Evolutionary conservation across 1,140 invertebrate species (phyloP), one percentile per base, ranked within the genome.

Genomic region (Chrysopa pallens): DNA sequence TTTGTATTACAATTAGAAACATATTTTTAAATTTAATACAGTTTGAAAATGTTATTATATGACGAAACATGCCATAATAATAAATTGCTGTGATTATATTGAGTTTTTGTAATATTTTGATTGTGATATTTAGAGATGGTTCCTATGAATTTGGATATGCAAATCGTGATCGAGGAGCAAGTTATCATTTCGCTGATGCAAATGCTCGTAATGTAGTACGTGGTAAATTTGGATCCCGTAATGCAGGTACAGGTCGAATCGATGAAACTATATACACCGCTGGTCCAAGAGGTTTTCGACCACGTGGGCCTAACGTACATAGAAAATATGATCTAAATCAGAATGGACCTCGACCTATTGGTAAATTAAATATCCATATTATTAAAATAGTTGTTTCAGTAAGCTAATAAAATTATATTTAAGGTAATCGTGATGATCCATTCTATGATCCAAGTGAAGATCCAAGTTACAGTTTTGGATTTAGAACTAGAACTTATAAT

Each of bases 231-330:
- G 74, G 74, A 37, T 67, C 69, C 39, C 60, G 72, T 50, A 75
- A 74, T 56, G 73, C 76, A 9, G 68, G 64, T 40, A 75, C 70
- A 48, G 73, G 74, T 29, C 62, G 64, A 38, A 61, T 77, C 40
- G 74, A 78, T 48, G 68, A 76, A 52, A 78, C 74, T 12, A 61
- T 72, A 36, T 81, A 80, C 51, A 78, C 78, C n/a, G 75, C 77
- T 40, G 78, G 78, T 45, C 72, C 73, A 46, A 68, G 76, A 58
- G 78, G 78, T 15, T 81, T 74, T 54, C 68, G 78, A 13, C 75
- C 73, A 2, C 67, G 73, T 51, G 78, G 78, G 4, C 73, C 75
- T 12, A 74, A 78, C 45, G 65, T 81, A 6, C 73, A 74, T 46
- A 60, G 78, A 35, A 74, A 77, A 56, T 72, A 76, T 57, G 75